These are phyloP conservation scores for Eretmocerus hayati DNA, from an alignment of 2,888 invertebrate species.

Conservation along the genomic window DNA sequence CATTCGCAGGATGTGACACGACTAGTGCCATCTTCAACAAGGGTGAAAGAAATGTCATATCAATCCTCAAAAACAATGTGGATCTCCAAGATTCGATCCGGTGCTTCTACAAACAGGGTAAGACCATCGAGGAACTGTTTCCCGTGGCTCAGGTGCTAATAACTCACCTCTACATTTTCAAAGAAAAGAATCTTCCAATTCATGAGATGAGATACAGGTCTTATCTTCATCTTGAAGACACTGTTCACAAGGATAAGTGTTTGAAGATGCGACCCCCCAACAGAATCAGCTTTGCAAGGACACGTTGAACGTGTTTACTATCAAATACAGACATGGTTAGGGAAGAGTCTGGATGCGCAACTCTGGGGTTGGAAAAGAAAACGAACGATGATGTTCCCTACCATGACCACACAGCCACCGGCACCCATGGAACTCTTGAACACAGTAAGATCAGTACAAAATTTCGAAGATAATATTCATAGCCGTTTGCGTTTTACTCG, in stretches of 20 bases:
- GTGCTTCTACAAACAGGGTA: too few species aligned
- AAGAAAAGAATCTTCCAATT: not conserved
- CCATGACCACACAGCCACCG: too few species aligned
- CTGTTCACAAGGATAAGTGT: slow-evolving; percentile 3
- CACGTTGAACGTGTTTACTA: too few species aligned
- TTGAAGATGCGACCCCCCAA: slow-evolving; percentile 10
- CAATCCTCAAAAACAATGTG: too few species aligned
- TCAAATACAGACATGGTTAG: slow-evolving; percentile 8
- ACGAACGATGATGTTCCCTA: slow-evolving; percentile 14
- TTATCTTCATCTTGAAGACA: not conserved
- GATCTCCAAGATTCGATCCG: too few species aligned
- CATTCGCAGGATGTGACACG: too few species aligned
- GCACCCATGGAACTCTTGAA: too few species aligned
- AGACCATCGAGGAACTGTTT: slow-evolving; percentile 12
- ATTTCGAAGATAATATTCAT: not conserved
- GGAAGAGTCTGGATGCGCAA: slow-evolving; percentile 4
- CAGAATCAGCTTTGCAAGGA: slow-evolving; percentile 8
- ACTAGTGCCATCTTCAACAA: too few species aligned
- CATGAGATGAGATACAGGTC: not conserved
- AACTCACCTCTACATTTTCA: slow-evolving; percentile 4
- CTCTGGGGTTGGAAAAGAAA: slow-evolving; percentile 7
- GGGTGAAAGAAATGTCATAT: too few species aligned
- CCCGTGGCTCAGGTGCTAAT: slow-evolving; percentile 6
- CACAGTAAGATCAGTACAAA: too few species aligned
- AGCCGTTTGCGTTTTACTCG: too few species aligned